Conservation (phyloP, 1,140 invertebrate species). For the Tetramorium simillimum region DNA sequence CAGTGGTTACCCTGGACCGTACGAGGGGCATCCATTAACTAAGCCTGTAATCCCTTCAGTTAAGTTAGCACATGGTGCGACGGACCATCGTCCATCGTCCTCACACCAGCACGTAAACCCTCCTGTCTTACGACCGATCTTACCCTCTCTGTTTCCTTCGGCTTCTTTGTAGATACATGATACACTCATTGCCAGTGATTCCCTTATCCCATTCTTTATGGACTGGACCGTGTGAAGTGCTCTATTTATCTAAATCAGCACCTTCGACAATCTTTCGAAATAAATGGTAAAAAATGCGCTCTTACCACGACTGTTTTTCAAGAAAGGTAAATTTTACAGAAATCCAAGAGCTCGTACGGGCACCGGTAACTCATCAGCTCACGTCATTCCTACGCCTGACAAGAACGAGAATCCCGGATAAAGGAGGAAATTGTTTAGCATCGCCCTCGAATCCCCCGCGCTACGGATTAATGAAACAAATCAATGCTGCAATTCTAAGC, state of each 20-base stretch:
- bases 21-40: conserved; percentile 82
- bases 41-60: conserved; percentile 83
- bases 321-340: conserved; percentile 30
- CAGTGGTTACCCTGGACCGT: conserved; percentile 72
- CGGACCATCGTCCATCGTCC: conserved; percentile 74
- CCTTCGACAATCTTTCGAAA: conserved; percentile 1
- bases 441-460: not conserved
- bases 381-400: not conserved
- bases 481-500: not conserved
- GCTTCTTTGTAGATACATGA: conserved; percentile 24
- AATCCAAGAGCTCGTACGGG: conserved; percentile 8
- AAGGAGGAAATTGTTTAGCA: conserved; percentile 24
- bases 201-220: not conserved
- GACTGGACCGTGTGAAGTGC: not conserved
- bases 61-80: conserved; percentile 84
- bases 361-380: not conserved
- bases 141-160: conserved; percentile 25
- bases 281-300: conserved; percentile 54
- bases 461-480: not conserved
- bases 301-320: not conserved
- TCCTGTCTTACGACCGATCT: conserved; percentile 38
- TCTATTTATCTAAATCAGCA: conserved; percentile 47
- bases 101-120: conserved; percentile 64
- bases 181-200: conserved; percentile 26
- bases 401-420: conserved; percentile 2